Base-by-base conservation (phyloP, 2,113 vertebrate species). In the Archocentrus centrarchus region DNA sequence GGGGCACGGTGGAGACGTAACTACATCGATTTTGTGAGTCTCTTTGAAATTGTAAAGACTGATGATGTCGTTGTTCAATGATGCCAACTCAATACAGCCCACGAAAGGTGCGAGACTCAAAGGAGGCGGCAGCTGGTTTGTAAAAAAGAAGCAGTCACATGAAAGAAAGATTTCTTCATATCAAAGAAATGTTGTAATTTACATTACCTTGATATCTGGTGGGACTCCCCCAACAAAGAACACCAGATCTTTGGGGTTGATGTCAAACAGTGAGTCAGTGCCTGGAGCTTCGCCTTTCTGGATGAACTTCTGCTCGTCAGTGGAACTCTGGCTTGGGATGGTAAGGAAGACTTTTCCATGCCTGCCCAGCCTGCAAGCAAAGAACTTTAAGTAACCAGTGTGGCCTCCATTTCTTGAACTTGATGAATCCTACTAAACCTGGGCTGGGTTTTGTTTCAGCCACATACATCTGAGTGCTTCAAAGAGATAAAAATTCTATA, bases 271-370 rank as follows among this genome's bases (percentile, higher is more conserved):
- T 4, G 98, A 98, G 64, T 97, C 96, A 1, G 96, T 95, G 75
- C 96, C 97, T 1, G 92, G 86, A 63, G 95, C 95, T 35, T 97
- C 96, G 0, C 97, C 98, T 90, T 97, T 99, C 94, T 99, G 98
- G 89, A 99, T 99, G 89, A 99, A 99, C 91, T 99, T 99, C 93
- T 99, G 98, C 92, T 99, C 98, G 27, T 97, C 96, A 4, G 97
- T 96, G 89, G 94, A 96, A 24, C 95, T 96, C 80, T 97, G 96
- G 86, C 98, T 98, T 20, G 98, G 98, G 6, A 99, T 95, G 5
- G 98, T 99, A 90, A 99, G 93, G 93, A 97, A 97, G 75, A 99
- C 93, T 91, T 99, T 99, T 11, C 98, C 98, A 0, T 99, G 98
- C 88, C 97, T 95, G 79, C 98, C 98, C 24, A 99, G 92, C 93